Conservation (phyloP, 2,797 vertebrate species). For the Iguana delicatissima region DNA sequence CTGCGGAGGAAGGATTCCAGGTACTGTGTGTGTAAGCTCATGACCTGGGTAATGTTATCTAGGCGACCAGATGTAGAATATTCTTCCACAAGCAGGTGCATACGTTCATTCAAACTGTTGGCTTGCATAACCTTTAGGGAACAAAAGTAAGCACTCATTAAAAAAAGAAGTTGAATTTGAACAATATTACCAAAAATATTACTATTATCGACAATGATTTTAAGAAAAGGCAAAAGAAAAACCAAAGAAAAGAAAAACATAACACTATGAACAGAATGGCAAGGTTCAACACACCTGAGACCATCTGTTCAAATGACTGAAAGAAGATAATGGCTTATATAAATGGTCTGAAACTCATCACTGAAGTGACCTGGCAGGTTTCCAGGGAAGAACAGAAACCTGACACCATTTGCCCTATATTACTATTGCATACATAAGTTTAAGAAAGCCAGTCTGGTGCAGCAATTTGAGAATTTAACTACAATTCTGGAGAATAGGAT, state of each 20-base stretch:
- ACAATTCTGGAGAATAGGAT: too few relatives aligned
- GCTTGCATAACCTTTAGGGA: slow-evolving; percentile 81
- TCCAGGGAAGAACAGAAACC: not conserved
- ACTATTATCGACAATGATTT: not conserved
- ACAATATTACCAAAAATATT: not conserved
- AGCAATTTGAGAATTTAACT: too few relatives aligned
- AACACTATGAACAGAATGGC: not conserved
- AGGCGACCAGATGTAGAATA: slow-evolving; percentile 84
- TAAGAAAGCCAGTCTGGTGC: too few relatives aligned
- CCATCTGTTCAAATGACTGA: not conserved
- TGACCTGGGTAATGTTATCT: slow-evolving; percentile 87
- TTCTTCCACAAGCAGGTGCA: slow-evolving; percentile 85
- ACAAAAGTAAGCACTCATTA: slow-evolving; percentile 19
- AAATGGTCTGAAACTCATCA: not conserved
- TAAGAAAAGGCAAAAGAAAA: not conserved
- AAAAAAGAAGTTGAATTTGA: not conserved
- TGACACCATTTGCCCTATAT: not conserved
- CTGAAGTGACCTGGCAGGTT: not conserved
- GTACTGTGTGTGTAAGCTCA: slow-evolving; percentile 87
- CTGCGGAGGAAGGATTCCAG: slow-evolving; percentile 87
- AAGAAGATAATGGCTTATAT: not conserved
- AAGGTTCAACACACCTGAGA: not conserved
- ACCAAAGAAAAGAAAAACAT: not conserved
- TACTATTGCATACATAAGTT: not conserved
- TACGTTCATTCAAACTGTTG: slow-evolving; percentile 82